These are phyloP conservation scores for Stigmatopora argus DNA, from an alignment of 2,113 vertebrate genomes.

Conservation along the genomic window DNA sequence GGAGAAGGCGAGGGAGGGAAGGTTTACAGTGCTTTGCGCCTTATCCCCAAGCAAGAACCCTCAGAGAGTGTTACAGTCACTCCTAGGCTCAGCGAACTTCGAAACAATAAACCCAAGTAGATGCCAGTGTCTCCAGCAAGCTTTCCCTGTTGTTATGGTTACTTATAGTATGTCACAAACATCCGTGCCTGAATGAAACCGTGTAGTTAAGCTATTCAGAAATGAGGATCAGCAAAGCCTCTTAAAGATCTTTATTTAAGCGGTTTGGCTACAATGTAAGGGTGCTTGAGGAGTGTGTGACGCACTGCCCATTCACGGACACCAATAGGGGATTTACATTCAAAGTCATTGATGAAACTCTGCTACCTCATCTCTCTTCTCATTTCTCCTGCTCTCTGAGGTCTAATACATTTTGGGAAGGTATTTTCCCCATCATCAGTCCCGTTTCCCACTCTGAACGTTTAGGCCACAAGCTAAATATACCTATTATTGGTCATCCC, in stretches of 20 bases:
- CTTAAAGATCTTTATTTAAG: conserved; percentile 76
- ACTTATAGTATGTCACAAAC: conserved; percentile 49
- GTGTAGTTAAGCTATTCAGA: conserved; percentile 67
- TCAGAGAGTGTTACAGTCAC: conserved; percentile 29
- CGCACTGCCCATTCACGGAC: conserved; percentile 39
- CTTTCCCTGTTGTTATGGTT: conserved; percentile 23
- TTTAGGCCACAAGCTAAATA: conserved; percentile 57
- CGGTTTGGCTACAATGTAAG: conserved; percentile 69
- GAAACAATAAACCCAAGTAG: conserved; percentile 31
- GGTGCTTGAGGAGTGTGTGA: conserved; percentile 55
- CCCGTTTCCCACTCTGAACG: conserved; percentile 32
- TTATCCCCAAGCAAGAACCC: conserved; percentile 46
- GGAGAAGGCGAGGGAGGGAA: conserved; percentile 16
- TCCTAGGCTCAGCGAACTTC: conserved; percentile 29
- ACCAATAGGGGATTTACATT: conserved; percentile 20
- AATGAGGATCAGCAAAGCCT: conserved; percentile 74
- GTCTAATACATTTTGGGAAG: conserved; percentile 49
- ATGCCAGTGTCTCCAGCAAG: conserved; percentile 30
- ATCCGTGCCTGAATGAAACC: conserved; percentile 39
- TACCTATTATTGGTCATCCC: conserved; percentile 32
- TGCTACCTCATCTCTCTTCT: conserved; percentile 1
- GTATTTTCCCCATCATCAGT: conserved; percentile 57
- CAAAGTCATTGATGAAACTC: conserved; percentile 42
- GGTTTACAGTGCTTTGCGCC: conserved; percentile 21
- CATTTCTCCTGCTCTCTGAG: conserved; percentile 26